A percentile compares a stretch with the other conserved stretches of the same genome.
phyloP scores from a whole-genome alignment of 2,113 vertebrate species.

The Caloenas nicobarica region DNA sequence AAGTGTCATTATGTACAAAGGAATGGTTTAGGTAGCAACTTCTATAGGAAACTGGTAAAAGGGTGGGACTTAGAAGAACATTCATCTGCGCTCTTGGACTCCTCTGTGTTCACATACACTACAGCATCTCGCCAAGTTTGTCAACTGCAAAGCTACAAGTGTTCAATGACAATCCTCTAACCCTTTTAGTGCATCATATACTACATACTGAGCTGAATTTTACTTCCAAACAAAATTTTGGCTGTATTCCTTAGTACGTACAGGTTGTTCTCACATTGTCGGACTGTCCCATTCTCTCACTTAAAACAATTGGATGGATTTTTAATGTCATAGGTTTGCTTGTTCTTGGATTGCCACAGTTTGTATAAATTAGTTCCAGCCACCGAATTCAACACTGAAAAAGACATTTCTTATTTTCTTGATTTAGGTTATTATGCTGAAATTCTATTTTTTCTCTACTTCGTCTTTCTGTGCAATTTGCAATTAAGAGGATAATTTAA shows the following conservation, averaged over 20 bases:
- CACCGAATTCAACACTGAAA: background rate
- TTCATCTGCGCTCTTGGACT: background rate
- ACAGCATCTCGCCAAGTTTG: background rate
- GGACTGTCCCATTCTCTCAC: background rate
- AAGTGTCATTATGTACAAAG: background rate
- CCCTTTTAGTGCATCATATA: background rate
- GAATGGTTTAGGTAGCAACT: background rate
- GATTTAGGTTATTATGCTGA: background rate
- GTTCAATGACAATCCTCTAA: background rate
- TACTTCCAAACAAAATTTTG: conserved; percentile 15
- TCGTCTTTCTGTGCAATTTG: background rate
- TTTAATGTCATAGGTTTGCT: background rate
- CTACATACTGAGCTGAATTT: background rate
- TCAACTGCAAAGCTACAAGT: background rate
- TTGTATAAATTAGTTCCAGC: background rate
- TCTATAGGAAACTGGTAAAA: background rate
- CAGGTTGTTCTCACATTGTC: background rate
- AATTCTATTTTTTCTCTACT: background rate
- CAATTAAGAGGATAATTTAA: background rate
- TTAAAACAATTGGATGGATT: background rate
- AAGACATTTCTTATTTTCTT: background rate
- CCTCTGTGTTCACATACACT: background rate
- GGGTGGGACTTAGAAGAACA: background rate
- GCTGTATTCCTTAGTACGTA: background rate
- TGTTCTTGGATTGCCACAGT: background rate